Evolutionary conservation across 2,888 invertebrate genomes (phyloP), one percentile per base, ranked within the genome.

Genomic region (Phorcus lineatus): DNA sequence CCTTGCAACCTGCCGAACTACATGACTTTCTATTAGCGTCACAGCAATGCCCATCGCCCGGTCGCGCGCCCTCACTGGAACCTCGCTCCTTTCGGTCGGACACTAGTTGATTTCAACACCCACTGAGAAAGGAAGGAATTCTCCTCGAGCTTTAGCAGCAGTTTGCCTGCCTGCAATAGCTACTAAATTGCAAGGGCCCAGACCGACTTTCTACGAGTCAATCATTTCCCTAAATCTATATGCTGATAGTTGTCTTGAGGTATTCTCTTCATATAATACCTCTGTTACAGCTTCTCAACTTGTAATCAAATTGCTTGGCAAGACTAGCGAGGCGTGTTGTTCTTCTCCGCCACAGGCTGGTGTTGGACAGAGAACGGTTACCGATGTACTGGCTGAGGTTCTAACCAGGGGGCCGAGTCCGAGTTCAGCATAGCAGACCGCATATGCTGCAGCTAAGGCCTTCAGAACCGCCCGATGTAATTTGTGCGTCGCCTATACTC

Each of bases 201-300:
- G 70, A 70, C 70, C n/a, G 24, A 70, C 31, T 70, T 70, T 70
- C 70, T 17, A 19, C 40, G 17, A 70, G 70, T 70, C 70, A 70
- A 70, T 70, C 70, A 70, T 36, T 67, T 1, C 70, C 7, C 70
- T 70, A 70, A 67, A 67, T 67, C 67, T 31, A 70, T 36, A 70
- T 40, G 31, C 31, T 31, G 40, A 70, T 40, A 36, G 70, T 70
- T 31, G 70, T 70, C 70, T 70, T 17, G 70, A 40, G 70, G 70
- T 70, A 70, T 70, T 70, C 70, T 70, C 36, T 70, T 40, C 70
- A 36, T 31, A 70, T 70, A 70, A 70, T 70, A 36, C 70, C 28
- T 36, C 70, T 70, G 70, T 36, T 70, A 70, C 40, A 70, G 70
- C 40, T 36, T 31, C 70, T 70, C 36, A 70, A 70, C 70, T 70